Base-by-base conservation (phyloP, 2,113 vertebrate species). In the Myrmecobius fasciatus region DNA sequence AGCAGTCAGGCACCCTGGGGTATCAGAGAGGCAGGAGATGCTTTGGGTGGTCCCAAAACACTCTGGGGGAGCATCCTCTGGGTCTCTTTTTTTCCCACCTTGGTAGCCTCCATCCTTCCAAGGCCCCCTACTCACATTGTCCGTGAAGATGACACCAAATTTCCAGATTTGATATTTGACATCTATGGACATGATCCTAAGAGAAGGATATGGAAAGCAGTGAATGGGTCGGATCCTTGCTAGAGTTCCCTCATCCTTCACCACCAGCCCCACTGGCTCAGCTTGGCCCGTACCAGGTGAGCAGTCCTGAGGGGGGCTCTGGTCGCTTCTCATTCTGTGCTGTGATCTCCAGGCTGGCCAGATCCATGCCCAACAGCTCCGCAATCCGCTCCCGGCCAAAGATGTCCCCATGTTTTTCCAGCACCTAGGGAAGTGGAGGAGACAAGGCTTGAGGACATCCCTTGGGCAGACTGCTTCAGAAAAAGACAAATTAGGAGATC, bases 111-210 rank as follows among this genome's bases (percentile, higher is more conserved):
- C 83, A 93, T 56, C 90, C 48, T 1, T 24, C 28, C 0, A 43
- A 0, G 0, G 53, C 49, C 91, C 91, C 75, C 3, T 48, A 25
- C 99, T 99, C 98, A 99, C 99, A 10, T 99, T 99, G 97, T 99
- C 99, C 1, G 99, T 99, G 98, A 99, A 99, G 93, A 99, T 99
- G 90, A 99, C 99, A 14, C 99, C 99, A 5, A 99, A 99, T 98
- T 99, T 99, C 99, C 99, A 99, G 97, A 99, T 99, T 98, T 99
- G 99, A 97, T 99, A 99, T 97, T 99, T 99, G 98, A 99, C 97
- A 56, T 99, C 99, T 3, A 99, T 99, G 91, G 99, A 99, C 24
- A 99, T 99, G 60, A 99, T 94, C 99, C 99, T 99, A 88, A n/a
- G 94, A 24, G 94, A 93, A 46, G 36, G 89, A 56, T 0, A 67